These are phyloP conservation scores for Scaptomyza caliginosa DNA, from an alignment of 2,888 invertebrate genomes.

Conservation along the genomic window DNA sequence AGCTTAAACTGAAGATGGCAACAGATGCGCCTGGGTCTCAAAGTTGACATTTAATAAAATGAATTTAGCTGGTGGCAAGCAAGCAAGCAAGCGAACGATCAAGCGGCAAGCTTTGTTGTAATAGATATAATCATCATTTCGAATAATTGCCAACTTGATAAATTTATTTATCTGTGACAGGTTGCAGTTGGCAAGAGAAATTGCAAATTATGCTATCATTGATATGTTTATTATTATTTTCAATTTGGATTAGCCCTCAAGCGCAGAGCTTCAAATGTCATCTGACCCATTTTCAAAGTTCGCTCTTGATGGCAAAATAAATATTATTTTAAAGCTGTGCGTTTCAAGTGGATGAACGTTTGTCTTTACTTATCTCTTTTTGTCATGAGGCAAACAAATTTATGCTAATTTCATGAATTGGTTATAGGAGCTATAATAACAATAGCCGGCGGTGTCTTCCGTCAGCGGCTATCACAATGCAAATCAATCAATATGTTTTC, in stretches of 20 bases:
- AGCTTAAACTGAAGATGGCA: slow-evolving; percentile 24
- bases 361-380: slow-evolving; percentile 16
- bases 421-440: slow-evolving; percentile 46
- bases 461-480: slow-evolving; percentile 42
- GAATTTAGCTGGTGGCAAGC: slow-evolving; percentile 39
- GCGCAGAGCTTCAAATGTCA: slow-evolving; percentile 40
- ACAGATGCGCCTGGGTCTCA: slow-evolving; percentile 58
- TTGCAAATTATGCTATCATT: slow-evolving; percentile 16
- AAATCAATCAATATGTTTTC: slow-evolving; percentile 67
- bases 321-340: slow-evolving; percentile 40
- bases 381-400: slow-evolving; percentile 38
- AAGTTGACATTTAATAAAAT: slow-evolving; percentile 77
- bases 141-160: slow-evolving; percentile 72
- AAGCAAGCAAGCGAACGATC: slow-evolving; percentile 2
- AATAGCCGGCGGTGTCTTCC: slow-evolving; percentile 44
- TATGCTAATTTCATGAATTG: slow-evolving; percentile 68
- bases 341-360: slow-evolving; percentile 39
- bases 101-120: slow-evolving; percentile 47
- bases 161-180: slow-evolving; percentile 68
- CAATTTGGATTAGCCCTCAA: slow-evolving; percentile 4
- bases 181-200: slow-evolving; percentile 50
- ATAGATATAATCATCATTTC: slow-evolving; percentile 70
- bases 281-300: slow-evolving; percentile 49
- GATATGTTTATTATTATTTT: slow-evolving; percentile 56
- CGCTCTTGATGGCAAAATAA: slow-evolving; percentile 32